Conservation (phyloP, 1,140 invertebrate genomes). For the Drosophila guanche region DNA sequence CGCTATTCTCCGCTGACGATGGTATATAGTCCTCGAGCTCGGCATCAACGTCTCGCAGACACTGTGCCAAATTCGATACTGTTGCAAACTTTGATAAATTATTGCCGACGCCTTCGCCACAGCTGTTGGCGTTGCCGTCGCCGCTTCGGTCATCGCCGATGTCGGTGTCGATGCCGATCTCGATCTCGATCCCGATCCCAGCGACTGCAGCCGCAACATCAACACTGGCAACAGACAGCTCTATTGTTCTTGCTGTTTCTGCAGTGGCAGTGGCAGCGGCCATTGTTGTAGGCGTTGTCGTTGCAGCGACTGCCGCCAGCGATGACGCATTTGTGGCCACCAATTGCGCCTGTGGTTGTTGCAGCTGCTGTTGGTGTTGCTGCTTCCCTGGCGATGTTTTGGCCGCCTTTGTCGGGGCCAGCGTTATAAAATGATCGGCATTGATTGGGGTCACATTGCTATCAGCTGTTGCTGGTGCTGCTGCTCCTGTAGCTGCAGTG, state of each 20-base stretch:
- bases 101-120: constrained; percentile 71
- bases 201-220: constrained; percentile 16
- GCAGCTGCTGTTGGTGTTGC: constrained; percentile 32
- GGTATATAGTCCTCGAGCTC: constrained; percentile 82
- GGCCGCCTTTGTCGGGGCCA: constrained; percentile 71
- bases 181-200: background rate
- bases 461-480: constrained; percentile 47
- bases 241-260: constrained; percentile 16
- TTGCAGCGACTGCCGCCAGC: constrained; percentile 39
- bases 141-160: background rate
- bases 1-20: constrained; percentile 73
- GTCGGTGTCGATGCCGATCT: constrained; percentile 10
- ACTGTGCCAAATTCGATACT: constrained; percentile 84
- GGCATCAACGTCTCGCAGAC: constrained; percentile 83
- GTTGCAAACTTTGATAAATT: constrained; percentile 84
- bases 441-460: constrained; percentile 82
- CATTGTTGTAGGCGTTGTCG: constrained; percentile 36
- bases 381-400: constrained; percentile 44
- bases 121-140: constrained; percentile 59
- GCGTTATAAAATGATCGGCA: constrained; percentile 82
- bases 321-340: constrained; percentile 60
- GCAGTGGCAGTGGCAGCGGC: no score
- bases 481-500: constrained; percentile 14
- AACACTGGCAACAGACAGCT: constrained; percentile 31
- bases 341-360: constrained; percentile 21